Evolutionary conservation across 1,140 invertebrate species (phyloP), one percentile per base, ranked within the genome.

Genomic region (Probaryconus sp.): DNA sequence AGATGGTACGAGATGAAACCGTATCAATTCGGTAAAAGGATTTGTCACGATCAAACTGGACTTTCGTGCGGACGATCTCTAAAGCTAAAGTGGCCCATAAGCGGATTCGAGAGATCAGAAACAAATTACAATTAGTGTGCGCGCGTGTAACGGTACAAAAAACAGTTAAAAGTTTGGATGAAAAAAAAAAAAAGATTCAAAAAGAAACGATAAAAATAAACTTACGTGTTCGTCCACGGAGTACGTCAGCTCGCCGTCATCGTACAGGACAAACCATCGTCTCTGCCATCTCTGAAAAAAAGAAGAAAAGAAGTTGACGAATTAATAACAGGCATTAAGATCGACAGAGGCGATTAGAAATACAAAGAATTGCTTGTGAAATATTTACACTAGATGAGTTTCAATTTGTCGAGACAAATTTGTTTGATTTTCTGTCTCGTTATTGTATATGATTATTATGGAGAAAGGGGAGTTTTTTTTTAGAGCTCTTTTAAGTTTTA

Each of bases 161-260:
- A n/a, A 35, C 14, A 6, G 37, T 56, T n/a, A n/a, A n/a, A n/a
- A n/a, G 31, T 60, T 28, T 47, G 28, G 28, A 17, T 53, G 28
- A 9, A 33, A 17, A n/a, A n/a, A n/a, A n/a, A n/a, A n/a, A n/a
- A n/a, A n/a, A n/a, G n/a, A n/a, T n/a, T n/a, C n/a, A n/a, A n/a
- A n/a, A n/a, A n/a, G n/a, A n/a, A n/a, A n/a, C n/a, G n/a, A n/a
- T n/a, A n/a, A n/a, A 38, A 18, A 63, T 38, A 42, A 18, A 95
- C 96, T 96, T 90, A 98, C 96, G 89, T 97, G 95, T 89, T 98
- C 96, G 89, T 99, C 97, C 77, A 98, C 91, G 2, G 96, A 97
- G 85, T 97, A 98, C 35, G 95, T 97, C 7, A 99, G 90, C 87
- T 98, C 97, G 24, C 97, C 97, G 86, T 98, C 96, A 88, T 98